phyloP scores from a whole-genome alignment of 2,888 invertebrate genomes.

The Tetanocera ferruginea region DNA sequence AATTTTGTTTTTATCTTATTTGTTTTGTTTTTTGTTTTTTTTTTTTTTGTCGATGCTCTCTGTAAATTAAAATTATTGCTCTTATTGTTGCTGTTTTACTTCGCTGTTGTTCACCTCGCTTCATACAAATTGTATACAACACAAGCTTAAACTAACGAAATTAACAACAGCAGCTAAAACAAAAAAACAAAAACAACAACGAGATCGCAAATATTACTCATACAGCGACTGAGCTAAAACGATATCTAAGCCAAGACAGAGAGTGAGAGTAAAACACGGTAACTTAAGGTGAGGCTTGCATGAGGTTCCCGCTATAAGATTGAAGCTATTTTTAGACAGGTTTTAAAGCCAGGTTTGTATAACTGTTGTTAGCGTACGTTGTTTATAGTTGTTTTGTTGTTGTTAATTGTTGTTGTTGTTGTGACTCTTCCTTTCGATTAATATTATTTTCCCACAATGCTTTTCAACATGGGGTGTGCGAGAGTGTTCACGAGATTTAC shows the following conservation, averaged over 20 bases:
- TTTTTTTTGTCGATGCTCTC: background rate
- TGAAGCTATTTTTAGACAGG: constrained; percentile 67
- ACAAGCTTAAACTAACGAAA: constrained; percentile 3
- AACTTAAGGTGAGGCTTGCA: constrained; percentile 39
- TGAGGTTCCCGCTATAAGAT: constrained; percentile 51
- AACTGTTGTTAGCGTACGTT: constrained; percentile 65
- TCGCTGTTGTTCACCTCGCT: constrained; percentile 6
- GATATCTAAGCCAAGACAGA: constrained; percentile 2
- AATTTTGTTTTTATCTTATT: background rate
- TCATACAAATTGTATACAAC: background rate
- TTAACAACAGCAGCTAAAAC: background rate
- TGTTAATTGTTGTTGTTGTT: constrained; percentile 10
- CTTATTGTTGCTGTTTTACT: constrained; percentile 5
- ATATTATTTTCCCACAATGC: constrained; percentile 65
- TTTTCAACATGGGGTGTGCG: constrained; percentile 43
- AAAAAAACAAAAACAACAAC: constrained; percentile 9
- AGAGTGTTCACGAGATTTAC: constrained; percentile 10
- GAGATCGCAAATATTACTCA: constrained; percentile 2
- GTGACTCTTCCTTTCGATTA: constrained; percentile 69
- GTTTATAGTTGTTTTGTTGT: constrained; percentile 29
- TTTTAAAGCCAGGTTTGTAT: constrained; percentile 63
- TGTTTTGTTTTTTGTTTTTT: constrained; percentile 25
- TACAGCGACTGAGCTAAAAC: constrained; percentile 7
- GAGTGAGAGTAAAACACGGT: constrained; percentile 38
- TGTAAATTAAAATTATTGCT: constrained; percentile 21